A percentile compares a stretch with the other conserved stretches of the same genome.
Evolutionary conservation across 2,888 invertebrate species (phyloP).

Genomic region (Epistrophe eligans): DNA sequence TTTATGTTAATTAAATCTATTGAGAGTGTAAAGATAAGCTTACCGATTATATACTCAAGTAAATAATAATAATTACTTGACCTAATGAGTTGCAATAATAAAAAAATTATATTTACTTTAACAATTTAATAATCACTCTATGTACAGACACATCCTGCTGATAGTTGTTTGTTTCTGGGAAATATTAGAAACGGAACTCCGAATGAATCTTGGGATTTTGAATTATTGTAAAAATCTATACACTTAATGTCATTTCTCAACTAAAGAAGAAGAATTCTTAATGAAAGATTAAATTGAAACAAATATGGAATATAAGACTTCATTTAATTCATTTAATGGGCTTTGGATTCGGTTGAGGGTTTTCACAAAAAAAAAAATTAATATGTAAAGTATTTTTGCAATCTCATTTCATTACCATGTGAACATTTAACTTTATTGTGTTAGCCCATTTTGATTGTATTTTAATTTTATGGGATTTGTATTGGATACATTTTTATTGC

Average conservation of each 20-base stretch:
- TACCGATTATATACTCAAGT: constrained; percentile 4
- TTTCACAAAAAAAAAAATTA: not conserved
- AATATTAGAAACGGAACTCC: constrained; percentile 9
- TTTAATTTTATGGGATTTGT: not conserved
- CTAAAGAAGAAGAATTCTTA: not conserved
- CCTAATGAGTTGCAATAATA: constrained; percentile 20
- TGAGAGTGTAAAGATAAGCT: not conserved
- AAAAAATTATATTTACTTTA: not conserved
- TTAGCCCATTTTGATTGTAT: not conserved
- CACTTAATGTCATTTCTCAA: not conserved
- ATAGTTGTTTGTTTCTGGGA: not conserved
- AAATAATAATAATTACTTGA: constrained; percentile 43
- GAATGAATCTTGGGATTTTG: not conserved
- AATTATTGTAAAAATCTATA: not conserved
- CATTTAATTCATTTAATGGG: not conserved
- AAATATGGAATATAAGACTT: not conserved
- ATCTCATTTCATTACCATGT: not conserved
- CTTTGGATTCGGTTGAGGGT: not conserved
- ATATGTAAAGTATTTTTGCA: not conserved
- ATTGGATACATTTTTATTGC: too few species aligned
- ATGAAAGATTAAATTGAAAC: not conserved
- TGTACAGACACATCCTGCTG: not conserved
- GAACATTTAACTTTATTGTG: not conserved
- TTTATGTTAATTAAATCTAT: constrained; percentile 26
- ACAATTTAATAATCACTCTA: constrained; percentile 7